Percentiles rank a stretch among this genome's conserved stretches.
Conservation (phyloP, 2,113 vertebrate species). For the Petaurus breviceps region DNA sequence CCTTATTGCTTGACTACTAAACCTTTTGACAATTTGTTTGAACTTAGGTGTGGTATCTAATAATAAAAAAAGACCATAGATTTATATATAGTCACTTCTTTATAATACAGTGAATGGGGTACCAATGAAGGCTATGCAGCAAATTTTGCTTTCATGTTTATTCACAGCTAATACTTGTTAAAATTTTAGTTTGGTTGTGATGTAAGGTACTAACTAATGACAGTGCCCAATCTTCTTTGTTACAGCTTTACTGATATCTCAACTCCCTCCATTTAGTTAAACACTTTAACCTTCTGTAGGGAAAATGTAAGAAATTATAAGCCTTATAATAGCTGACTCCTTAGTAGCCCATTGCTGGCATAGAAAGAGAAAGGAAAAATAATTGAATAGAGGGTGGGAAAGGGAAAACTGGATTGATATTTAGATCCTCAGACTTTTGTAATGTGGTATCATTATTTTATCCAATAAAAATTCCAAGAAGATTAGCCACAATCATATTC, state of each 20-base stretch:
- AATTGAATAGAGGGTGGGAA: neutral
- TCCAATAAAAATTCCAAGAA: conserved; percentile 23
- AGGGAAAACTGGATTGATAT: neutral
- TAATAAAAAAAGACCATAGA: neutral
- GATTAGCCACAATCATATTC: neutral
- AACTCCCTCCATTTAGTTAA: neutral
- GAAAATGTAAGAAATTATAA: neutral
- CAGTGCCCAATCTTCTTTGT: neutral
- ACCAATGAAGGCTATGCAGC: neutral
- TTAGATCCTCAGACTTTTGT: neutral
- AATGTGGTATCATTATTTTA: neutral
- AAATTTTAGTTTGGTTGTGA: neutral
- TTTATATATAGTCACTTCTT: neutral
- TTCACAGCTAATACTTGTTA: neutral
- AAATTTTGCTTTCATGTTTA: neutral
- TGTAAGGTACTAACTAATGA: neutral
- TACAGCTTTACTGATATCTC: neutral
- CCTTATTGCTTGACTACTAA: neutral
- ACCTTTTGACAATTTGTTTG: neutral
- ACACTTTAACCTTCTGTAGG: neutral
- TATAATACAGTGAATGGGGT: neutral
- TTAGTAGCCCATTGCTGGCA: neutral
- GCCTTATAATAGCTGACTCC: neutral
- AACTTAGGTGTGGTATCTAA: neutral
- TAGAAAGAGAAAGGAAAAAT: neutral